These are phyloP conservation scores for Unio delphinus DNA, from an alignment of 2,888 invertebrate genomes.

Conservation along the genomic window DNA sequence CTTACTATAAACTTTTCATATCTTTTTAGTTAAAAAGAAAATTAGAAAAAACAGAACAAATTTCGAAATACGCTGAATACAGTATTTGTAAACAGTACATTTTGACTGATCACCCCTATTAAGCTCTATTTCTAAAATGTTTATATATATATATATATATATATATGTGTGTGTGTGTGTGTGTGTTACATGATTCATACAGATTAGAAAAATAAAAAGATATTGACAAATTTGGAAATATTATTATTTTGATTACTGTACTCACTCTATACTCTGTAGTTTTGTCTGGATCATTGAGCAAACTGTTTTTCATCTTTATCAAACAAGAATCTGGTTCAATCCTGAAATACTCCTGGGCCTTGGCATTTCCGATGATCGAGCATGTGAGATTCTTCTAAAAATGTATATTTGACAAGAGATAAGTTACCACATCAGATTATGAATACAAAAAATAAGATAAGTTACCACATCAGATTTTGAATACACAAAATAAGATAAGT, in stretches of 20 bases:
- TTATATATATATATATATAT: too few species aligned
- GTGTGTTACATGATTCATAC: background rate
- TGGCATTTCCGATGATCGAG: slow-evolving; percentile 42
- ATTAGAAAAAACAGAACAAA: too few species aligned
- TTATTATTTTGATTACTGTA: background rate
- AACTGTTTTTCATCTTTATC: slow-evolving; percentile 45
- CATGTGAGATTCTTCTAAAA: slow-evolving; percentile 42
- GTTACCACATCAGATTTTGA: background rate
- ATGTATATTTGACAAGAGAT: background rate
- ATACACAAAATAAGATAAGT: background rate
- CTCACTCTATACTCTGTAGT: slow-evolving; percentile 50
- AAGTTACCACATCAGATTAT: background rate
- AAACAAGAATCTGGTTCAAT: slow-evolving; percentile 53
- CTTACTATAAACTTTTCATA: too few species aligned
- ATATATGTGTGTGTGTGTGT: too few species aligned
- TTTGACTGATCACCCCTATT: background rate
- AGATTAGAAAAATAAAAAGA: background rate
- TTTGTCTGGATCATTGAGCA: slow-evolving; percentile 44
- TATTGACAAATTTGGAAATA: too few species aligned
- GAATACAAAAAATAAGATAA: background rate
- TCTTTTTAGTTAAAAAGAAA: too few species aligned
- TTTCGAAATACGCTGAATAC: too few species aligned
- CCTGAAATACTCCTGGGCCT: slow-evolving; percentile 52
- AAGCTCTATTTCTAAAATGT: background rate
- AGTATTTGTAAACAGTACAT: too few species aligned